A percentile compares a stretch with the other conserved stretches of the same genome.
These are phyloP conservation scores for Geotrupes spiniger DNA, from an alignment of 2,888 invertebrate species.

Conservation along the genomic window DNA sequence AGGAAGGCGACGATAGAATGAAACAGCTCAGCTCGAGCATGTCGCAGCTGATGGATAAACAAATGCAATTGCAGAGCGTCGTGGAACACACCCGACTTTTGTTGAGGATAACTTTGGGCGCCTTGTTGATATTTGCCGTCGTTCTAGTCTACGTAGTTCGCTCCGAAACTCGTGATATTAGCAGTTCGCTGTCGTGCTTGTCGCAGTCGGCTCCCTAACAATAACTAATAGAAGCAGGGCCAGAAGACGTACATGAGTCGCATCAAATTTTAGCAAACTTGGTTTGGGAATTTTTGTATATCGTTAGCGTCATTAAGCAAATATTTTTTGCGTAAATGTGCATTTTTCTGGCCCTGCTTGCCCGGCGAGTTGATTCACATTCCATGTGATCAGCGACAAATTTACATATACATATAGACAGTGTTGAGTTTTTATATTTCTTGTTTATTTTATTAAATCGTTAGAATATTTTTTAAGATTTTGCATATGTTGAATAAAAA, in stretches of 20 bases:
- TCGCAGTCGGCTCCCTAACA: conserved; percentile 36
- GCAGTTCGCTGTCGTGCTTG: conserved; percentile 24
- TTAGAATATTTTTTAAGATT: no score
- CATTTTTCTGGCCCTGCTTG: conserved; percentile 18
- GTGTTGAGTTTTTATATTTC: no score
- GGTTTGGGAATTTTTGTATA: conserved; percentile 28
- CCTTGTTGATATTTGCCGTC: conserved; percentile 32
- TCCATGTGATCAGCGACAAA: no score
- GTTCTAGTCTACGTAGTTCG: conserved; percentile 14
- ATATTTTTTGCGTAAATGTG: conserved; percentile 14
- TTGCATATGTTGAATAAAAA: no score
- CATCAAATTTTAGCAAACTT: conserved; percentile 33
- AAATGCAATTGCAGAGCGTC: conserved; percentile 52
- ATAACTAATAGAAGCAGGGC: conserved; percentile 39
- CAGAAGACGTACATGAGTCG: conserved; percentile 21
- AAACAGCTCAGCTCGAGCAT: conserved; percentile 39
- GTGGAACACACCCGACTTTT: conserved; percentile 53
- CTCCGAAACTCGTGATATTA: conserved; percentile 18
- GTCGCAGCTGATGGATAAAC: conserved; percentile 49
- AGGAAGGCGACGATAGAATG: conserved; percentile 34
- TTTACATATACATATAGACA: no score
- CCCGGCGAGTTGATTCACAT: no score
- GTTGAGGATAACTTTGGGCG: conserved; percentile 53
- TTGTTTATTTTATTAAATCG: no score
- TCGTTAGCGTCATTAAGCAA: conserved; percentile 9